These are phyloP conservation scores for Muscidifurax raptorellus DNA, from an alignment of 1,140 invertebrate species.

Conservation along the genomic window DNA sequence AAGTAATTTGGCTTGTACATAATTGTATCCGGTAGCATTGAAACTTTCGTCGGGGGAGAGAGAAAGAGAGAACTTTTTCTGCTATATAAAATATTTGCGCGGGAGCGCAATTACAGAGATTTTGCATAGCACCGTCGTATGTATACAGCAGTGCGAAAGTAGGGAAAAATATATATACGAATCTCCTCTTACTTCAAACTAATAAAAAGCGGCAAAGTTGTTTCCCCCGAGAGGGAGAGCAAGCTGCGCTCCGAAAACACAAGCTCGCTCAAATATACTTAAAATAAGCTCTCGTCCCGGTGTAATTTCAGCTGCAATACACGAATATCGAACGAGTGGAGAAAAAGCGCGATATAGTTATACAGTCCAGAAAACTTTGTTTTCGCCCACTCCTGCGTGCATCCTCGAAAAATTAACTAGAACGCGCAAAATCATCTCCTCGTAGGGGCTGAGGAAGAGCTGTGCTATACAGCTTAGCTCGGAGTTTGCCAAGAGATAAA, in stretches of 20 bases:
- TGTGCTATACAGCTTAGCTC: neutral
- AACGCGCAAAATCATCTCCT: neutral
- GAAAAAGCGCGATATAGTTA: neutral
- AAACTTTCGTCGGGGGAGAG: neutral
- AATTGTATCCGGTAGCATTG: neutral
- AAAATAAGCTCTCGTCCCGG: neutral
- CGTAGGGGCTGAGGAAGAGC: no score
- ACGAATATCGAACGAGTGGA: neutral
- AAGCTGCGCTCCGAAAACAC: neutral
- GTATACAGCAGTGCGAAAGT: no score
- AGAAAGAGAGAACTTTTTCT: neutral
- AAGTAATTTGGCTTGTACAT: neutral
- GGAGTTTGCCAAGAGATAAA: neutral
- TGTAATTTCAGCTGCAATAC: conserved; percentile 11
- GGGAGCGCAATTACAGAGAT: neutral
- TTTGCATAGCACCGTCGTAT: neutral
- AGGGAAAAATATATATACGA: neutral
- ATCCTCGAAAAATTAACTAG: conserved; percentile 8
- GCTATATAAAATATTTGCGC: neutral
- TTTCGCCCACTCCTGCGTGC: neutral
- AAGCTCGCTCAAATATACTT: conserved; percentile 13
- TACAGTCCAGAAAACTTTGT: neutral
- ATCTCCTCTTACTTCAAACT: neutral
- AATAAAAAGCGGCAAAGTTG: conserved; percentile 22
- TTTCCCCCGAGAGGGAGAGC: neutral